phyloP scores from a whole-genome alignment of 30 jellyfish, hydroid and myxozoan genomes.

The Aurelia sp. region DNA sequence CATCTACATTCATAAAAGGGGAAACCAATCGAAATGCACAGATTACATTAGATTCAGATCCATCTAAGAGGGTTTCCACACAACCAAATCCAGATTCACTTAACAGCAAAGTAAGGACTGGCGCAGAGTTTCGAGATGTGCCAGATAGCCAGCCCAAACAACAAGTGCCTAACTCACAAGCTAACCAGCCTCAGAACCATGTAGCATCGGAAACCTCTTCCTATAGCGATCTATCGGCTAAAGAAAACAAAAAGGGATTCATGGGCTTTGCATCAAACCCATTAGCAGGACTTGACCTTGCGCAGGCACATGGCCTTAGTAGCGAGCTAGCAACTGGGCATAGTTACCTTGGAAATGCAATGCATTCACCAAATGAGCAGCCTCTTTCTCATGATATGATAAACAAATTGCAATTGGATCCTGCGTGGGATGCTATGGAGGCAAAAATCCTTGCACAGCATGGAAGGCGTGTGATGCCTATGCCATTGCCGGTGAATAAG shows the following conservation, averaged over 20 bases:
- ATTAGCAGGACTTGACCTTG: background rate
- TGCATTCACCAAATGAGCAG: constrained; percentile 16
- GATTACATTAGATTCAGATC: constrained; percentile 4
- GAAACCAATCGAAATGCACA: background rate
- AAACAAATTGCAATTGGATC: constrained; percentile 60
- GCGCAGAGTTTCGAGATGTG: background rate
- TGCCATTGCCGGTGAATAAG: constrained; percentile 47
- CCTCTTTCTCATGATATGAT: constrained; percentile 61
- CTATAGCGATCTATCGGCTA: background rate
- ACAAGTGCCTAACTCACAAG: background rate
- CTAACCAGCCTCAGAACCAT: background rate
- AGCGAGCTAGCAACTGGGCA: background rate
- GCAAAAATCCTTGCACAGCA: constrained; percentile 44
- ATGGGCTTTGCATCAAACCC: constrained; percentile 25
- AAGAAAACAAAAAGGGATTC: constrained; percentile 41
- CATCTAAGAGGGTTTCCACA: constrained; percentile 45
- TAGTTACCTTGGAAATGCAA: constrained; percentile 3
- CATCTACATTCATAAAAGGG: constrained; percentile 41
- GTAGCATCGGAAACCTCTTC: background rate
- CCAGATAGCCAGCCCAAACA: background rate
- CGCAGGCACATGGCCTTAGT: constrained; percentile 17
- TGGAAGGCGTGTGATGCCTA: constrained; percentile 33
- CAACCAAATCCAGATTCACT: constrained; percentile 2
- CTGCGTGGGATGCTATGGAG: constrained; percentile 75
- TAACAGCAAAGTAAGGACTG: background rate